A percentile compares a stretch with the other conserved stretches of the same genome.
phyloP scores from a whole-genome alignment of 2,797 vertebrate genomes.

The Pelochelys cantorii region DNA sequence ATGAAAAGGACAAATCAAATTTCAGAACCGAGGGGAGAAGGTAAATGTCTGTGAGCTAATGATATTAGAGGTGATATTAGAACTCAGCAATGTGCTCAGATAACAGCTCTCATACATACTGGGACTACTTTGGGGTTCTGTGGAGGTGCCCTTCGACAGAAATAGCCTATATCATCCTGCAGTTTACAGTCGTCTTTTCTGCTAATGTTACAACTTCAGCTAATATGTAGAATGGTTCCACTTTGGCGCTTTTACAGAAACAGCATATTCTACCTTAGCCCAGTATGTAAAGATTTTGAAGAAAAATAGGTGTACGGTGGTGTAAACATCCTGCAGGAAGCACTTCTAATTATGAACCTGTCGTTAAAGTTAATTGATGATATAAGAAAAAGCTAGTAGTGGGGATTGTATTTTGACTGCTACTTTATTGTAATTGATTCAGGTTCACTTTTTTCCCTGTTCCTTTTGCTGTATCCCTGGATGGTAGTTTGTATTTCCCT shows the following conservation, averaged over 20 bases:
- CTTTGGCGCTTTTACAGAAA: not conserved
- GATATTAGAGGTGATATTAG: constrained; percentile 47
- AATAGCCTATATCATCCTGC: not conserved
- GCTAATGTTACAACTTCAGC: not conserved
- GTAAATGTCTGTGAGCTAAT: too few relatives aligned
- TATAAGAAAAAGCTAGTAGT: not conserved
- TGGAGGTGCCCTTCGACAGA: not conserved
- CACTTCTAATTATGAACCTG: constrained; percentile 18
- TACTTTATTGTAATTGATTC: constrained; percentile 34
- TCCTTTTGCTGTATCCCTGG: not conserved
- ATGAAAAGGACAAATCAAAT: too few relatives aligned
- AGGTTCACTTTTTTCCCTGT: constrained; percentile 26
- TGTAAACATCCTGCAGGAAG: constrained; percentile 9
- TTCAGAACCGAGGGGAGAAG: too few relatives aligned
- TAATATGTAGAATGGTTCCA: not conserved
- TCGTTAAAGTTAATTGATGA: constrained; percentile 49
- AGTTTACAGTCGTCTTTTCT: fast-evolving
- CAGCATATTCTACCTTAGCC: constrained; percentile 15
- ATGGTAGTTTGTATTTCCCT: constrained; percentile 11
- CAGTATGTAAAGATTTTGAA: constrained; percentile 11
- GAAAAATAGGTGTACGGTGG: not conserved
- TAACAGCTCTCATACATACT: not conserved
- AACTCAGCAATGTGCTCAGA: not conserved
- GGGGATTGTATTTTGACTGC: constrained; percentile 26
- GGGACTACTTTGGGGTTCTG: not conserved